These are phyloP conservation scores for Spondyliosoma cantharus DNA, from an alignment of 2,797 vertebrate species.

Conservation along the genomic window DNA sequence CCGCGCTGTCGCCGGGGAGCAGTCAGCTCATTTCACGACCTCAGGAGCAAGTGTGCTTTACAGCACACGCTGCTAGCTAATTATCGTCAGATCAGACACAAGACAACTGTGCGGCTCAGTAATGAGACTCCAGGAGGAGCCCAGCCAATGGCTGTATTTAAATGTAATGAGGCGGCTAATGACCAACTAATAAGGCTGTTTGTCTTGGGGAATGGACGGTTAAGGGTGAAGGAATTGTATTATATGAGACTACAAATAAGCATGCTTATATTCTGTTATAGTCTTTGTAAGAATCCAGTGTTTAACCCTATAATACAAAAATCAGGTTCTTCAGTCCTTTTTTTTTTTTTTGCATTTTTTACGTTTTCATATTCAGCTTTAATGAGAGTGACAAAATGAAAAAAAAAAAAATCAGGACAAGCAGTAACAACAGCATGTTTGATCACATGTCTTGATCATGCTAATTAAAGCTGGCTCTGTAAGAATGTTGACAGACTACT, in stretches of 20 bases:
- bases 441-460: constrained; percentile 51
- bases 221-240: constrained; percentile 46
- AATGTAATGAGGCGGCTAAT: constrained; percentile 84
- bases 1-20: constrained; percentile 70
- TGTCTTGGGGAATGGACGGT: constrained; percentile 60
- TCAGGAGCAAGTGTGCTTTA: constrained; percentile 78
- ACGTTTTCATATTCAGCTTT: constrained; percentile 21
- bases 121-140: constrained; percentile 76
- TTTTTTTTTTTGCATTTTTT: constrained; percentile 10
- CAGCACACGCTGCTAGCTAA: constrained; percentile 76
- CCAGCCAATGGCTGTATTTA: constrained; percentile 72
- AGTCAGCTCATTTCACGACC: constrained; percentile 79
- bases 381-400: constrained; percentile 32
- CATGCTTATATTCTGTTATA: constrained; percentile 9
- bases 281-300: constrained; percentile 1
- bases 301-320: constrained; percentile 23
- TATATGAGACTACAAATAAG: constrained; percentile 2
- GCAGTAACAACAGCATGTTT: constrained; percentile 32
- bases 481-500: constrained; percentile 58
- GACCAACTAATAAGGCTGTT: constrained; percentile 79
- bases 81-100: constrained; percentile 81
- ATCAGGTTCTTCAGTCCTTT: background rate
- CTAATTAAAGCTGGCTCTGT: constrained; percentile 61
- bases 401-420: constrained; percentile 26
- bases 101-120: constrained; percentile 73